Percentiles rank a stretch among this genome's conserved stretches.
These are phyloP conservation scores for Meandrusa payeni DNA, from an alignment of 2,888 invertebrate genomes.

Conservation along the genomic window DNA sequence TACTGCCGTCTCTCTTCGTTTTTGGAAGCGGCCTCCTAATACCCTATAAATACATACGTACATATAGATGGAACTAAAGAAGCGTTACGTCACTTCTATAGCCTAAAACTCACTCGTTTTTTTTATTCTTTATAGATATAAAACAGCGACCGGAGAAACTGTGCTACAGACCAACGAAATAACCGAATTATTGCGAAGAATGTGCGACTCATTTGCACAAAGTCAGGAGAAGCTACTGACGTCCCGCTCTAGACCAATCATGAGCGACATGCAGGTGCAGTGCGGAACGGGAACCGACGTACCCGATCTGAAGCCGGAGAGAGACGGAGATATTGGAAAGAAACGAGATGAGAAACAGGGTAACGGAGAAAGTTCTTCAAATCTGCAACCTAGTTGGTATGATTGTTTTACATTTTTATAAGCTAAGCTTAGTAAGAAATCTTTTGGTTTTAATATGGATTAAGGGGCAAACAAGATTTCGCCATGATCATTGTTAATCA, in stretches of 20 bases:
- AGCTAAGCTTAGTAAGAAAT: too few species aligned
- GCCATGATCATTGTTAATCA: too few species aligned
- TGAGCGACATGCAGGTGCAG: conserved; percentile 63
- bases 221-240: conserved; percentile 57
- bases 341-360: neutral
- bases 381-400: conserved; percentile 7
- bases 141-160: conserved; percentile 58
- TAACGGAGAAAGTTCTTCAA: too few species aligned
- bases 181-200: conserved; percentile 61
- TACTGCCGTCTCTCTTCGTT: too few species aligned
- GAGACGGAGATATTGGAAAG: conserved; percentile 5
- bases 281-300: conserved; percentile 36
- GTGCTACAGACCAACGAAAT: conserved; percentile 60
- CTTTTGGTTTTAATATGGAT: too few species aligned
- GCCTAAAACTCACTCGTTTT: too few species aligned
- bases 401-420: neutral
- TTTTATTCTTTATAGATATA: conserved; percentile 48
- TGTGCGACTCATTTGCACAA: conserved; percentile 62
- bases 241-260: conserved; percentile 35
- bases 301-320: conserved; percentile 1
- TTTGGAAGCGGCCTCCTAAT: too few species aligned
- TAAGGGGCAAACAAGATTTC: too few species aligned
- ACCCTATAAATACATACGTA: too few species aligned
- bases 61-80: too few species aligned
- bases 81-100: too few species aligned